Evolutionary conservation across 2,113 vertebrate species (phyloP).

Genomic region (Falcunculus frontatus): DNA sequence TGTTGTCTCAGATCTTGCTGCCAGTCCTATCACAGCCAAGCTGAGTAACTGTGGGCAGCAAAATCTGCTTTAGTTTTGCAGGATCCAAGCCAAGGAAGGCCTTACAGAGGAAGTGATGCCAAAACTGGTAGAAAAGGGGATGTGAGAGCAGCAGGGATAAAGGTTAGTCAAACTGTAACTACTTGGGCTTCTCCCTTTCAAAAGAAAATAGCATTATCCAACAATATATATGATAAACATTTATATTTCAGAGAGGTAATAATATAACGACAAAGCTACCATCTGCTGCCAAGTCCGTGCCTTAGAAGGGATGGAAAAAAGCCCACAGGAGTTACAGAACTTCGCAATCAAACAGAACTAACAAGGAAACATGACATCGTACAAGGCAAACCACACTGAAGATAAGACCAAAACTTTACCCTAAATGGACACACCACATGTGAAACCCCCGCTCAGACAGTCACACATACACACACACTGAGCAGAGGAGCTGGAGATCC

Average conservation of each 20-base stretch:
- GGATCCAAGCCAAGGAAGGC: background rate
- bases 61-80: background rate
- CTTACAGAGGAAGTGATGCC: background rate
- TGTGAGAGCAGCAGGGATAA: background rate
- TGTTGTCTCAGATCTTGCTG: background rate
- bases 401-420: slow-evolving; percentile 25
- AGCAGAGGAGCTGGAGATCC: background rate
- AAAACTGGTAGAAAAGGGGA: background rate
- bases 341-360: slow-evolving; percentile 31
- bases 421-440: slow-evolving; percentile 5
- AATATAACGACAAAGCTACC: background rate
- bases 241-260: background rate
- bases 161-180: background rate
- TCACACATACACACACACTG: background rate
- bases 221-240: background rate
- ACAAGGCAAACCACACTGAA: background rate
- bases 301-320: slow-evolving; percentile 63
- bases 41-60: background rate
- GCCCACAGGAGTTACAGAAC: background rate
- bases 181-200: background rate
- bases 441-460: background rate
- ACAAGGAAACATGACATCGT: background rate
- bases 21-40: background rate
- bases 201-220: background rate
- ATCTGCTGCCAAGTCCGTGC: slow-evolving; percentile 4